Conservation (phyloP, 2,888 invertebrate species). For the Amiota communis region DNA sequence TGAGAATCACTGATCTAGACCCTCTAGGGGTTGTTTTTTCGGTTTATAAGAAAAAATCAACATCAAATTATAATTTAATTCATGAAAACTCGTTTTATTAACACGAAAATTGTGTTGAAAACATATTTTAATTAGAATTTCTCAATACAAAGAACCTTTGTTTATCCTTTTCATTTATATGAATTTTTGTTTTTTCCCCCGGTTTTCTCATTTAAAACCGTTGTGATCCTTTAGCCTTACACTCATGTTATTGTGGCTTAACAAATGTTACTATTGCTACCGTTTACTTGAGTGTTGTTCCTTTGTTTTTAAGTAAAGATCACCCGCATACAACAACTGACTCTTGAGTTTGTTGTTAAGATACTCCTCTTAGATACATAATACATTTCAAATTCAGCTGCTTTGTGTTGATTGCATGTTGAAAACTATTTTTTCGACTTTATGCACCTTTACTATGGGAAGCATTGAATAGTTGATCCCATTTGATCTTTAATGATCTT, state of each 20-base stretch:
- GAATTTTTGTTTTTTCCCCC: constrained; percentile 61
- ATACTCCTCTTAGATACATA: no score
- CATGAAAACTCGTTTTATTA: constrained; percentile 2
- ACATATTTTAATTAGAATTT: constrained; percentile 21
- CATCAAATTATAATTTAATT: no score
- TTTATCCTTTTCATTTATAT: not conserved
- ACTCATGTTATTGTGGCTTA: constrained; percentile 65
- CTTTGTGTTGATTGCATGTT: constrained; percentile 40
- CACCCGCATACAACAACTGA: constrained; percentile 61
- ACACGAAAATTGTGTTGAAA: constrained; percentile 1
- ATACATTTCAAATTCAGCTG: constrained; percentile 46
- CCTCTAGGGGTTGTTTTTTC: no score
- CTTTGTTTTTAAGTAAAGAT: constrained; percentile 39
- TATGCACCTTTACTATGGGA: constrained; percentile 42
- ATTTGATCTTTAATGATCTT: not conserved
- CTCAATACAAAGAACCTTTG: not conserved
- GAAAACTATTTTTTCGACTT: constrained; percentile 47
- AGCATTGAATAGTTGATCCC: not conserved
- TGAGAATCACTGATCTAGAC: no score
- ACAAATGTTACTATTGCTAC: constrained; percentile 50
- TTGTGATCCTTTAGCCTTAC: constrained; percentile 58
- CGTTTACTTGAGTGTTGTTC: constrained; percentile 43
- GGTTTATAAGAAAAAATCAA: no score
- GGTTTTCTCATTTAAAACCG: constrained; percentile 56
- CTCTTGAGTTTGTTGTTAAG: no score